Base-by-base conservation (phyloP, 2,888 invertebrate genomes). In the Heliconius sara region DNA sequence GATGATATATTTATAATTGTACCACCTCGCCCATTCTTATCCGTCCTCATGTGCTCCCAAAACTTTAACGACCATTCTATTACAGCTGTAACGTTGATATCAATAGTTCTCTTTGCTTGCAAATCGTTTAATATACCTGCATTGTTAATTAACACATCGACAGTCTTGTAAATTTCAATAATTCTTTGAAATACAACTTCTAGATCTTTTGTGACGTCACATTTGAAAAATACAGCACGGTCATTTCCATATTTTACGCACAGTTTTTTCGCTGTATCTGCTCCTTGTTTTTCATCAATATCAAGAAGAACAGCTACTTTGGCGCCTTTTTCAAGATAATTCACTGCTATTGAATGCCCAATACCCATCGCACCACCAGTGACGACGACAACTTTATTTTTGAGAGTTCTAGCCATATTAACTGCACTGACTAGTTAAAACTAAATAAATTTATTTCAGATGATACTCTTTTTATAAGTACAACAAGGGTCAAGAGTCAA, bases 1-100 rank as follows among this genome's bases (percentile, higher is more conserved):
- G 97, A 96, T 1, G 96, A 94, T 34, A 97, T 91, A 86, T 97
- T 97, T n/a, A 97, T 92, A 72, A 97, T 95, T 0, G 95, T 95
- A 1, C 97, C 97, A 16, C 97, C 97, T 63, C 91, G 89, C 0
- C 96, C 96, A 0, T 95, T 94, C 77, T 92, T 94, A 81, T 96
- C 93, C 70, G 89, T 94, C n/a, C 96, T 92, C 96, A 96, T 95
- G 85, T 95, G 93, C 78, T 96, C 92, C 87, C 96, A 92, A 72
- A 95, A 96, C 63, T 96, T 91, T n/a, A 95, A 84, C 0, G 94
- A 94, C 84, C 96, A 92, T 67, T 89, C 88, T 6, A 90, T 85
- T 1, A 92, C 77, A 4, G 88, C 89, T 10, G 86, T 87, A 0
- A 90, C 88, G 60, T 96, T 96, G 13, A 94, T 90, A 52, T 88